Conservation (phyloP, 2,888 invertebrate genomes). For the Amiota communis region DNA sequence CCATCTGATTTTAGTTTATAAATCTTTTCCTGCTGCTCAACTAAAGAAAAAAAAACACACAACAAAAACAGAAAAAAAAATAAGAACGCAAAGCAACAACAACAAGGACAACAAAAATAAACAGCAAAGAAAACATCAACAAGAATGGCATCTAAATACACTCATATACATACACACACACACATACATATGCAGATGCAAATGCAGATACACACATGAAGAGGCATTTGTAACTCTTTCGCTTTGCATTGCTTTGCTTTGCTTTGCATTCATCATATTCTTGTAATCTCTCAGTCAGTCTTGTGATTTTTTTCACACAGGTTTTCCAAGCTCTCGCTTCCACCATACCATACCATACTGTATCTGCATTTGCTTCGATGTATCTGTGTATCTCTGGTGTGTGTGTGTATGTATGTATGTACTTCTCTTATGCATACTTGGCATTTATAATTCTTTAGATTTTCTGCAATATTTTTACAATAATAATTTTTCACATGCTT, state of each 20-base stretch:
- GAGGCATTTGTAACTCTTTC: slow-evolving; percentile 23
- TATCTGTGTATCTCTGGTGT: too few species aligned
- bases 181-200: background rate
- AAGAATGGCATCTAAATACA: slow-evolving; percentile 33
- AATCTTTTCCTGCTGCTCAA: slow-evolving; percentile 50
- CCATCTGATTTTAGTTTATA: slow-evolving; percentile 63
- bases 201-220: background rate
- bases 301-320: too few species aligned
- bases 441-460: slow-evolving; percentile 53
- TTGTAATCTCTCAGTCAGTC: too few species aligned
- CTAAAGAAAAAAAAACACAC: background rate
- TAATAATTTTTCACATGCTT: slow-evolving; percentile 49
- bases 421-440: slow-evolving; percentile 31
- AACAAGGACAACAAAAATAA: slow-evolving; percentile 21
- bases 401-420: too few species aligned
- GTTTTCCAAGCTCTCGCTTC: too few species aligned
- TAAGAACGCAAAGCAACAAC: slow-evolving; percentile 46
- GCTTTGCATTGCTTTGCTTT: slow-evolving; percentile 15
- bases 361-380: too few species aligned
- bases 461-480: slow-evolving; percentile 49
- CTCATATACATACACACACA: slow-evolving; percentile 36
- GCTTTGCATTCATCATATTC: slow-evolving; percentile 27
- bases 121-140: slow-evolving; percentile 18
- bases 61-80: slow-evolving; percentile 36
- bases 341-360: too few species aligned